These are phyloP conservation scores for Grammomys dolichurus DNA, from an alignment of 2,113 vertebrate species.

Conservation along the genomic window DNA sequence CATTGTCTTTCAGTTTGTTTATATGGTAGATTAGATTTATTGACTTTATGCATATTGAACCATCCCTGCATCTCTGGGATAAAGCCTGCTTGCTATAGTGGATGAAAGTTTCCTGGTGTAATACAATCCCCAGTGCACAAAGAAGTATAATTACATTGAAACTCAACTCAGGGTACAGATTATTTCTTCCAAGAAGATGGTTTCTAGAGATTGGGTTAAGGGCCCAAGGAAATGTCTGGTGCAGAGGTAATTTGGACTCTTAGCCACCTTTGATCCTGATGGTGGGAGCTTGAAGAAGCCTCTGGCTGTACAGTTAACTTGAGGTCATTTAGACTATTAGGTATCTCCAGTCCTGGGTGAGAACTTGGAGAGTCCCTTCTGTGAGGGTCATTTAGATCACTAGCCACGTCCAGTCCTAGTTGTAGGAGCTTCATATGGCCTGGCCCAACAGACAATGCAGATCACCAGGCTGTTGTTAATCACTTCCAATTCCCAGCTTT, in stretches of 20 bases:
- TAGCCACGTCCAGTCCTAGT: neutral
- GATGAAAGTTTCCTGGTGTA: neutral
- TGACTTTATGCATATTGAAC: neutral
- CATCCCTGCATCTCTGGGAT: neutral
- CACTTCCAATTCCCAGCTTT: neutral
- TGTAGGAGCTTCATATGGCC: neutral
- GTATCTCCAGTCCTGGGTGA: neutral
- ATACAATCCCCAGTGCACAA: neutral
- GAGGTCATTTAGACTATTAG: neutral
- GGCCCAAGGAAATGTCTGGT: neutral
- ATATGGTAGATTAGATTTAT: neutral
- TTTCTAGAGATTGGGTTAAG: neutral
- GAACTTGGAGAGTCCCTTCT: neutral
- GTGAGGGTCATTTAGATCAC: neutral
- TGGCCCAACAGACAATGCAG: neutral
- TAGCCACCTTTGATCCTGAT: neutral
- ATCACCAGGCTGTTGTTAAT: neutral
- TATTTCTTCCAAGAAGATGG: neutral
- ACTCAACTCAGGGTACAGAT: neutral
- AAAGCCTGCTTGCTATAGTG: neutral
- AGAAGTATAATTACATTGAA: neutral
- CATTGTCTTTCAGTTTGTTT: neutral
- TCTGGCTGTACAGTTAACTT: neutral
- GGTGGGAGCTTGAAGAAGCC: neutral
- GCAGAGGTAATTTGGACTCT: neutral